Conservation (phyloP, 2,888 invertebrate genomes). For the Homarus gammarus region DNA sequence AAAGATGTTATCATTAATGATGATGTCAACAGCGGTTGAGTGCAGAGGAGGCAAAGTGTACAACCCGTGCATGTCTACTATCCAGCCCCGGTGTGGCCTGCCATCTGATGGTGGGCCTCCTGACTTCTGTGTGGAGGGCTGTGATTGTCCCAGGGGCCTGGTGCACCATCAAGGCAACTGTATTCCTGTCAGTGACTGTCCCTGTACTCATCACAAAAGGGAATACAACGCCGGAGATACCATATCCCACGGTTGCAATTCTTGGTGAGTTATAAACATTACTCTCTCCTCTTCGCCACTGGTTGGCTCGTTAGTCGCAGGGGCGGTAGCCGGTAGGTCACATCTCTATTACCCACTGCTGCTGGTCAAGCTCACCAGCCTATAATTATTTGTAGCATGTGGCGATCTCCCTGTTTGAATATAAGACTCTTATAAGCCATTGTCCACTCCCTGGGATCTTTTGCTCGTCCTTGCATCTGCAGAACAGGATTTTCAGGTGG, state of each 20-base stretch:
- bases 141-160: conserved; percentile 90
- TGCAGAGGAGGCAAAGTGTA: conserved; percentile 89
- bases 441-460: too few relatives aligned
- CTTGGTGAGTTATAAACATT: conserved; percentile 84
- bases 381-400: too few relatives aligned
- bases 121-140: conserved; percentile 89
- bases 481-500: too few relatives aligned
- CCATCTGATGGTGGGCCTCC: conserved; percentile 78
- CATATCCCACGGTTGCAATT: conserved; percentile 91
- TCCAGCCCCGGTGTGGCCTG: conserved; percentile 87
- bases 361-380: too few relatives aligned
- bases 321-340: too few relatives aligned
- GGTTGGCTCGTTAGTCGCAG: too few relatives aligned
- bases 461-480: too few relatives aligned
- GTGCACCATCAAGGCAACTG: conserved; percentile 88
- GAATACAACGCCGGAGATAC: conserved; percentile 86
- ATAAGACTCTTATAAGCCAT: too few relatives aligned
- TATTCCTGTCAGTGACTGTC: conserved; percentile 86
- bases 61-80: conserved; percentile 87
- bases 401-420: too few relatives aligned
- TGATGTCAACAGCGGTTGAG: conserved; percentile 84
- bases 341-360: too few relatives aligned
- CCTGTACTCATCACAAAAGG: conserved; percentile 88
- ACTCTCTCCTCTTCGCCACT: too few relatives aligned
- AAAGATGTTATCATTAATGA: too few relatives aligned